A percentile compares a stretch with the other conserved stretches of the same genome.
Conservation (phyloP, 2,888 invertebrate species). For the Blera fallax region DNA sequence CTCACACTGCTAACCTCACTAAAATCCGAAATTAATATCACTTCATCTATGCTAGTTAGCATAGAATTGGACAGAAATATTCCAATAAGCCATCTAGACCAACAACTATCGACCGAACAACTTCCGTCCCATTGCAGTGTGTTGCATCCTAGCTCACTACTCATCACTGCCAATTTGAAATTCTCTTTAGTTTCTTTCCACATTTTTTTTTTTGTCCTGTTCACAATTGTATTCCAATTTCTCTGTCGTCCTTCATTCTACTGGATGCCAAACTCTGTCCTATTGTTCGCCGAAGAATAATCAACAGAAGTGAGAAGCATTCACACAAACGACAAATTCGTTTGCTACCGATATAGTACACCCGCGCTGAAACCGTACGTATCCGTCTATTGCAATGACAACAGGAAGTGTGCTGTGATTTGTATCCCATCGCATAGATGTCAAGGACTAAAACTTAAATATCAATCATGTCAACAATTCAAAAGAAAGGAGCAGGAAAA, state of each 20-base stretch:
- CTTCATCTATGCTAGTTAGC: not conserved
- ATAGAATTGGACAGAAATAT: not conserved
- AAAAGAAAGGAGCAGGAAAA: conserved; percentile 42
- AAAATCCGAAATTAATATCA: not conserved
- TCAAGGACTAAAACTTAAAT: conserved; percentile 71
- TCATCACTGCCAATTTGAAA: conserved; percentile 21
- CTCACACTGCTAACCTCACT: not conserved
- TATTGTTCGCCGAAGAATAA: conserved; percentile 55
- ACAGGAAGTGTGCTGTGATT: conserved; percentile 64
- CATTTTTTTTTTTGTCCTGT: conserved; percentile 7
- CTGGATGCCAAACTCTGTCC: not conserved
- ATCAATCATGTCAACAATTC: conserved; percentile 70
- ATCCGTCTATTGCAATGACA: conserved; percentile 47
- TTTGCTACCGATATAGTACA: conserved; percentile 33
- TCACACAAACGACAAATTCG: conserved; percentile 38
- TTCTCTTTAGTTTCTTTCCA: conserved; percentile 3
- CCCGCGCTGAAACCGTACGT: not conserved
- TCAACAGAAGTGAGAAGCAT: conserved; percentile 25
- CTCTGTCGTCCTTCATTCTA: not conserved
- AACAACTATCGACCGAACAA: not conserved
- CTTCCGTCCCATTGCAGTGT: not conserved
- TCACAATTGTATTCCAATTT: conserved; percentile 38
- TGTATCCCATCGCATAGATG: conserved; percentile 67
- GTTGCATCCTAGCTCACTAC: not conserved
- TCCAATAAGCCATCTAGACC: not conserved